These are phyloP conservation scores for Notamacropus eugenii DNA, from an alignment of 2,797 vertebrate species.

Conservation along the genomic window DNA sequence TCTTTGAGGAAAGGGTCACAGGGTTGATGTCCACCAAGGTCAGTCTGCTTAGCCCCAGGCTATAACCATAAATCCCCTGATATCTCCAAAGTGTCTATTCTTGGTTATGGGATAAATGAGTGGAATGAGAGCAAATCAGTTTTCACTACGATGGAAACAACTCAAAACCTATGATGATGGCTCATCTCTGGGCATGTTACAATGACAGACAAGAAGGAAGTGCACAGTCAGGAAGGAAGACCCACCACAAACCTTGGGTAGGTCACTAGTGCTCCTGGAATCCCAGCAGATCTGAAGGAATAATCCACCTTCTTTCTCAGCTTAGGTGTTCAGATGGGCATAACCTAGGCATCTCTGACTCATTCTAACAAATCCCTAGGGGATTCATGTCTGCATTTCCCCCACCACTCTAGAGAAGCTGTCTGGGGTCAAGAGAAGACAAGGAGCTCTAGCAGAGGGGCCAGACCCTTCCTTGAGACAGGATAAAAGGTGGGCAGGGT, in stretches of 20 bases:
- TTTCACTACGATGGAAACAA: not conserved
- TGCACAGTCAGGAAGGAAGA: not conserved
- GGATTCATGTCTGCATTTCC: not conserved
- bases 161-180: not conserved
- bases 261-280: not conserved
- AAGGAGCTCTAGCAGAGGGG: not conserved
- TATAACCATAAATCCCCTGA: rapidly evolving
- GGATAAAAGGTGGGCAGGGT: not conserved
- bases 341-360: not conserved
- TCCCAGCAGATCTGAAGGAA: not conserved
- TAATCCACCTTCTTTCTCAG: not conserved
- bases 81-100: not conserved
- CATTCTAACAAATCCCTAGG: not conserved
- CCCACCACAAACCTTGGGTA: not conserved
- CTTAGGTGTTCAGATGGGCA: not conserved
- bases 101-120: not conserved
- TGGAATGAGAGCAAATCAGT: not conserved
- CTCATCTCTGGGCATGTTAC: not conserved
- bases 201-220: not conserved
- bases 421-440: not conserved
- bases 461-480: rapidly evolving
- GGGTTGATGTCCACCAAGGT: not conserved
- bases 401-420: too few relatives aligned
- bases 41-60: not conserved
- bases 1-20: too few relatives aligned